These are phyloP conservation scores for Phenganax subtilis DNA, from an alignment of 92 coral and sea anemone species.

Conservation along the genomic window DNA sequence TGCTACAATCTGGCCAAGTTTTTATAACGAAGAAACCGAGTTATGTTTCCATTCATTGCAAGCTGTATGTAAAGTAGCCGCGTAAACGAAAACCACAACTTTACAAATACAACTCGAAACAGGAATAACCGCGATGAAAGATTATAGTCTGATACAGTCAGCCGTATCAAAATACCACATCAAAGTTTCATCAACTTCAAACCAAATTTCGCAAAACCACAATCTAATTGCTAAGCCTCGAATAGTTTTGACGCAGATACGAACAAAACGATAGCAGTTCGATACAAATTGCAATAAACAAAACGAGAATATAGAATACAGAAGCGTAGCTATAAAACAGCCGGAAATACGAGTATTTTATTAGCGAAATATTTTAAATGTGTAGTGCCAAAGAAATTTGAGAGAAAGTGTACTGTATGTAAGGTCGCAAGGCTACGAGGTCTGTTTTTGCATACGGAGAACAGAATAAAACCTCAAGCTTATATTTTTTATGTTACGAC, in stretches of 20 bases:
- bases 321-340: slow-evolving; percentile 16
- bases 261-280: neutral
- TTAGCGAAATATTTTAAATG: slow-evolving; percentile 28
- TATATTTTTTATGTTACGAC: too few relatives aligned
- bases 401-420: neutral
- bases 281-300: neutral
- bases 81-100: too few relatives aligned
- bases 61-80: too few relatives aligned
- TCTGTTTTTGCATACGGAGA: neutral
- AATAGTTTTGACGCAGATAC: slow-evolving; percentile 3
- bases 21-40: too few relatives aligned
- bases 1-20: too few relatives aligned
- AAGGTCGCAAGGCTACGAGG: neutral
- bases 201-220: neutral
- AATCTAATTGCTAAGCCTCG: neutral
- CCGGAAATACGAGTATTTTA: slow-evolving; percentile 18
- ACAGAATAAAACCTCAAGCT: neutral
- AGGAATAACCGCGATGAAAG: neutral
- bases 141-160: neutral
- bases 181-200: neutral
- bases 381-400: slow-evolving; percentile 14
- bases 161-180: slow-evolving; percentile 12
- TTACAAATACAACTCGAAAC: too few relatives aligned
- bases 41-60: too few relatives aligned
- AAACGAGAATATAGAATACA: neutral